Evolutionary conservation across 2,888 invertebrate genomes (phyloP).

Genomic region (Sisyra nigra): DNA sequence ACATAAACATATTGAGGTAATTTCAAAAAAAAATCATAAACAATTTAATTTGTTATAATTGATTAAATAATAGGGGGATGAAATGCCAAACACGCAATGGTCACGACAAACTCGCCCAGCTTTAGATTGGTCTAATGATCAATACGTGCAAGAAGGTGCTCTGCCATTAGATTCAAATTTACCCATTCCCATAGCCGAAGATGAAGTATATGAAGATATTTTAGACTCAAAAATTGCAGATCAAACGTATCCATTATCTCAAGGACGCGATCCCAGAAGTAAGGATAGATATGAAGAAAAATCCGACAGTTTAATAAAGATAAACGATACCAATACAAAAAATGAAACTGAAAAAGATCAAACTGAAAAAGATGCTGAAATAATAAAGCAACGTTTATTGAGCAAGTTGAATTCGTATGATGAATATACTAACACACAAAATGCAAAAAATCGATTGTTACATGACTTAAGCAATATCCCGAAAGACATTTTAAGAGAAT

Average conservation of each 20-base stretch:
- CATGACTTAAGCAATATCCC: constrained; percentile 25
- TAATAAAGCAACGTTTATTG: constrained; percentile 18
- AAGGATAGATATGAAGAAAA: constrained; percentile 13
- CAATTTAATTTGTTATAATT: not conserved
- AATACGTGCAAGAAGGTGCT: constrained; percentile 4
- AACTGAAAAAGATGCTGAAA: not conserved
- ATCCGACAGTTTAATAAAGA: not conserved
- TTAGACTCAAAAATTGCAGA: constrained; percentile 15
- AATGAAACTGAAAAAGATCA: not conserved
- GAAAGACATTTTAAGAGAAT: constrained; percentile 26
- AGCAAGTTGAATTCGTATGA: constrained; percentile 18
- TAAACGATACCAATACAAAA: not conserved
- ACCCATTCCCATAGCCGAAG: constrained; percentile 6
- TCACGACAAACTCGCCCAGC: not conserved
- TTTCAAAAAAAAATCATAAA: not conserved
- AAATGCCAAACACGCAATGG: not conserved
- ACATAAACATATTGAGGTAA: constrained; percentile 4
- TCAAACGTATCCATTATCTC: constrained; percentile 15
- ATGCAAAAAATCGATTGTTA: constrained; percentile 22
- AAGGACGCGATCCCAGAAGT: constrained; percentile 23
- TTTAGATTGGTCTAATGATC: constrained; percentile 1
- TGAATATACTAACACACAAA: constrained; percentile 23
- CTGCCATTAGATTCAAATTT: constrained; percentile 4
- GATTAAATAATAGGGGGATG: constrained; percentile 2
- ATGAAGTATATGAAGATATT: constrained; percentile 13